Evolutionary conservation across 2,797 vertebrate genomes (phyloP).

Genomic region (Alcedo quadribrachys): DNA sequence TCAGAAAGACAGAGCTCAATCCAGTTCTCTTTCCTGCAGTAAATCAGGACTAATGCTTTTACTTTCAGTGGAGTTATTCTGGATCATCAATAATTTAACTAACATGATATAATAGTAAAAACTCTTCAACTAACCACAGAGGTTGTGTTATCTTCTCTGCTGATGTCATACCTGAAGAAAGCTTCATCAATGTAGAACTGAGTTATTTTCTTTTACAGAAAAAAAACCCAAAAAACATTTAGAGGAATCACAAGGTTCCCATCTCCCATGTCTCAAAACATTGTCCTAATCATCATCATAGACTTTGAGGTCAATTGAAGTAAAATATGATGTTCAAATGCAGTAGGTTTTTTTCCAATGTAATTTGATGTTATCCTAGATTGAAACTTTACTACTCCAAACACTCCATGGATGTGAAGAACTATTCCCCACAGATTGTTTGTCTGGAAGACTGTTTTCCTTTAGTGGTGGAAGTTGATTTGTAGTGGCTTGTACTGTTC

Average conservation of each 20-base stretch:
- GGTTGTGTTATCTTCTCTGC: background rate
- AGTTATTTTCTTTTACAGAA: background rate
- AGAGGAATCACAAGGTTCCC: background rate
- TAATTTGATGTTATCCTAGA: background rate
- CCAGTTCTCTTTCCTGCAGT: background rate
- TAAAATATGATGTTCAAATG: background rate
- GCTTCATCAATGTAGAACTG: background rate
- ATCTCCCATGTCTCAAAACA: background rate
- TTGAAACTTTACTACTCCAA: background rate
- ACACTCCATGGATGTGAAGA: background rate
- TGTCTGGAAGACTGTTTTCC: constrained; percentile 46
- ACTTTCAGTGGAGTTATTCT: background rate
- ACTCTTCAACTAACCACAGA: background rate
- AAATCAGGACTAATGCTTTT: background rate
- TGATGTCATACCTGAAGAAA: background rate
- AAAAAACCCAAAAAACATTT: background rate
- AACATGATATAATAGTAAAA: rapidly evolving
- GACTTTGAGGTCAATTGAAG: background rate
- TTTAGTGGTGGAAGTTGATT: constrained; percentile 37
- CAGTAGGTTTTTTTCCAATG: background rate
- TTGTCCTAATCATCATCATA: background rate
- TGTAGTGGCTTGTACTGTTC: constrained; percentile 48
- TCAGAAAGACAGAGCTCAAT: background rate
- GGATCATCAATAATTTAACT: background rate
- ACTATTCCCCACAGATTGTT: background rate